phyloP scores from a whole-genome alignment of 1,140 invertebrate genomes.

The Leptestheria dahalacensis region DNA sequence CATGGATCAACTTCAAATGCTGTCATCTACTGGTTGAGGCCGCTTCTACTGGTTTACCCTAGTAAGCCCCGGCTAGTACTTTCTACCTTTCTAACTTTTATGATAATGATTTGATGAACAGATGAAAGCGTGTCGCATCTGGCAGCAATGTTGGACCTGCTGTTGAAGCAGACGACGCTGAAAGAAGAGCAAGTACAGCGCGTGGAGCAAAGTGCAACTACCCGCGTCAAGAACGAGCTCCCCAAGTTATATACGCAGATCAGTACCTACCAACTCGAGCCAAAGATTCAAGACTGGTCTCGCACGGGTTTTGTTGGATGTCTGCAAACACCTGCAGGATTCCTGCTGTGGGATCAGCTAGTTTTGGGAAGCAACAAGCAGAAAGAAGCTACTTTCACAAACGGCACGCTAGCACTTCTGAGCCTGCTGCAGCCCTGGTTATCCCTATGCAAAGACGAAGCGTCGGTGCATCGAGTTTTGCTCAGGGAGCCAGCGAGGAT shows the following conservation, averaged over 20 bases:
- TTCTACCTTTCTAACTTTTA: background rate
- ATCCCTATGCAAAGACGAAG: background rate
- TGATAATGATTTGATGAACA: background rate
- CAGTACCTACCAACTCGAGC: background rate
- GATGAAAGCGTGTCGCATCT: background rate
- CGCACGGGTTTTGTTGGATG: background rate
- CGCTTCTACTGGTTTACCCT: background rate
- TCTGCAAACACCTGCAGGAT: background rate
- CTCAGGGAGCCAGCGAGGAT: background rate
- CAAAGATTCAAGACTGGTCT: background rate
- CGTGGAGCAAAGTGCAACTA: background rate
- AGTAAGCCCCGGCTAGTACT: background rate
- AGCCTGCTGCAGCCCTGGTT: background rate
- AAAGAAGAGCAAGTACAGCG: background rate
- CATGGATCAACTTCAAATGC: background rate
- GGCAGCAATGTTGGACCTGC: background rate
- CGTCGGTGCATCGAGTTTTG: background rate
- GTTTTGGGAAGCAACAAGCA: background rate
- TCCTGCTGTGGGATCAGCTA: background rate
- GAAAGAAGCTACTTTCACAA: background rate
- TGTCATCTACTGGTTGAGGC: background rate
- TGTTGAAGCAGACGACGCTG: background rate
- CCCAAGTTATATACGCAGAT: background rate
- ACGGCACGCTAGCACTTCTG: background rate
- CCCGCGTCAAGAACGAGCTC: background rate